Evolutionary conservation across 2,888 invertebrate genomes (phyloP).

Genomic region (Hetaerina titia): DNA sequence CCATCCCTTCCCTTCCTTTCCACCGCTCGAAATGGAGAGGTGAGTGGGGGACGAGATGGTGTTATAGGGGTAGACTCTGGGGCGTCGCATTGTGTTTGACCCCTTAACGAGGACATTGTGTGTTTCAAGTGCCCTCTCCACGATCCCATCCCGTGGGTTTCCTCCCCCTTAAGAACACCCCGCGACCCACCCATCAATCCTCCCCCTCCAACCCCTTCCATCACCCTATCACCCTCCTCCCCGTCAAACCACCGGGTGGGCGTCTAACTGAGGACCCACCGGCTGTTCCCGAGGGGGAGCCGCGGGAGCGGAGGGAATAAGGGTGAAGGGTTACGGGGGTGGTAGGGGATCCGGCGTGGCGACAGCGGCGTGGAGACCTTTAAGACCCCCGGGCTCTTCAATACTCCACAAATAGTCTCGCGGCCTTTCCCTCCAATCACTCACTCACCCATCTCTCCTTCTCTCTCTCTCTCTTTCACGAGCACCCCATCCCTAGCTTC

Average conservation of each 20-base stretch:
- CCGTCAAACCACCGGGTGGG: not conserved
- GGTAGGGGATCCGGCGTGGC: not conserved
- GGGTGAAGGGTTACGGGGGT: not conserved
- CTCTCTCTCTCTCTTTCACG: not conserved
- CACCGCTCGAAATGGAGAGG: not conserved
- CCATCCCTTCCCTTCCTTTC: not conserved
- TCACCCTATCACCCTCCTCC: not conserved
- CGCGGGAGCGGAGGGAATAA: not conserved
- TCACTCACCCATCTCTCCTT: not conserved
- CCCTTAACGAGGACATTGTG: constrained; percentile 17
- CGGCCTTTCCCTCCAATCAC: not conserved
- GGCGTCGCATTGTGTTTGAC: constrained; percentile 8
- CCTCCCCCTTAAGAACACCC: not conserved
- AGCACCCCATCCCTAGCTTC: not conserved
- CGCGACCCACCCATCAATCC: not conserved
- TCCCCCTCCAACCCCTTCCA: not conserved
- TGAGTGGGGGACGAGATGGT: not conserved
- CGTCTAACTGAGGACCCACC: not conserved
- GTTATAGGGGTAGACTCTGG: not conserved
- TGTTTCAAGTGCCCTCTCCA: not conserved
- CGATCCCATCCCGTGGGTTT: not conserved
- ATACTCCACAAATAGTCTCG: constrained; percentile 17
- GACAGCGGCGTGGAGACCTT: not conserved
- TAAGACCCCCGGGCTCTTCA: not conserved
- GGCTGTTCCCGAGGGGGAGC: not conserved